Conservation (phyloP, 2,113 vertebrate species). For the Odocoileus virginianus region DNA sequence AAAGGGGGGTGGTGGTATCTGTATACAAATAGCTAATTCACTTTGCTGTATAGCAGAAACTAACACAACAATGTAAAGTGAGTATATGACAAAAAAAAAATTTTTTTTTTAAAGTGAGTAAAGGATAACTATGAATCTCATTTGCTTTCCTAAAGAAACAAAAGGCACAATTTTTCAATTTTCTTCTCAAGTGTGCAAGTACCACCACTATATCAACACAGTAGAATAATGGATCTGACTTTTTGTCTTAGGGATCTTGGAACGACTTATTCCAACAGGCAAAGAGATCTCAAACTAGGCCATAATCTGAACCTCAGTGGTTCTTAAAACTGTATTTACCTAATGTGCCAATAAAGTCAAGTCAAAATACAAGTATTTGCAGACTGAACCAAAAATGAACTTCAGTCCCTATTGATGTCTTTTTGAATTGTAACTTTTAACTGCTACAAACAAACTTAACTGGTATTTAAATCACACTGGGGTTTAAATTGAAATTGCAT, state of each 20-base stretch:
- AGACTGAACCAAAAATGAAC: not conserved
- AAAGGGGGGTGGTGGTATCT: not conserved
- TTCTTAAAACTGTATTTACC: slow-evolving; percentile 5
- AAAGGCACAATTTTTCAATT: not conserved
- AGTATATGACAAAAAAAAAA: not conserved
- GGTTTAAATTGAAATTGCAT: slow-evolving; percentile 28
- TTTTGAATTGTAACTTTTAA: not conserved
- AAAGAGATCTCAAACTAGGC: not conserved
- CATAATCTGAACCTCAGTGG: not conserved
- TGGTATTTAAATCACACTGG: slow-evolving; percentile 30
- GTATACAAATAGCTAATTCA: not conserved
- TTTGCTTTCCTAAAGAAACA: not conserved
- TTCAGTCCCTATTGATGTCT: slow-evolving; percentile 6
- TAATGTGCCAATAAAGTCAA: slow-evolving; percentile 20
- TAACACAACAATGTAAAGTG: not conserved
- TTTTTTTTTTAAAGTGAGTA: not conserved
- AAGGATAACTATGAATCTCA: not conserved
- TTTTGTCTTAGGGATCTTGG: slow-evolving; percentile 50
- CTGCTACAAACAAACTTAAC: not conserved
- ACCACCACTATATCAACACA: not conserved
- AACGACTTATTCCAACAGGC: slow-evolving; percentile 18
- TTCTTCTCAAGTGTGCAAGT: not conserved
- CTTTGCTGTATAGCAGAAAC: not conserved
- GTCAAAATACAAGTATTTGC: slow-evolving; percentile 42
- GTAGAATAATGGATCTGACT: not conserved